Base-by-base conservation (phyloP, 2,888 invertebrate species). In the Euspilapteryx auroguttella region DNA sequence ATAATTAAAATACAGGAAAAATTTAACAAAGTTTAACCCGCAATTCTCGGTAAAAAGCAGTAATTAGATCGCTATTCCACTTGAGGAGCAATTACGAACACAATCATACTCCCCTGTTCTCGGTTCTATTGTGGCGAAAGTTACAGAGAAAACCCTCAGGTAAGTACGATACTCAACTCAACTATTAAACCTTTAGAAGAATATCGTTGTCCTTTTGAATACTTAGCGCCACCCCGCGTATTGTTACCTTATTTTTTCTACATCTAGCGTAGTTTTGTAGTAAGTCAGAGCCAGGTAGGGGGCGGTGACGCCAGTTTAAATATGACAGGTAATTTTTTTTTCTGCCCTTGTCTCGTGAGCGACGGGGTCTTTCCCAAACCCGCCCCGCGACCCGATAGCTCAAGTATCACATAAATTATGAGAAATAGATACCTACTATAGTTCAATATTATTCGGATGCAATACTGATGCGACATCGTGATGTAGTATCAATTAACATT, bases 171-270 rank as follows among this genome's bases (percentile, higher is more conserved):
- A n/a, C n/a, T 17, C 17, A 6, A 17, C 5, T 6, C 17, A 17
- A 6, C 17, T 8, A 17, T 17, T 6, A 6, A 5, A 17, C 8
- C 17, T 17, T 17, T 6, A 17, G 23, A 23, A 5, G 11, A 10
- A 11, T 23, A n/a, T 5, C n/a, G 10, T 5, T n/a, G 23, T 31
- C 37, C 41, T 47, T 58, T 55, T 50, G 43, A 55, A 46, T 50
- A 41, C 34, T 62, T 57, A 71, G 71, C 71, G 71, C 71, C 71
- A 69, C 59, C 50, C 49, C 45, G 40, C 30, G 20, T 9, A 37
- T 49, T 56, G 55, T 56, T 55, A 48, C 47, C 37, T 12, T 29
- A 13, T 35, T 52, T 55, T 65, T 59, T 55, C 56, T 36, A 37
- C 22, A 22, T 6, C 28, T 29, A 44, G 44, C 64, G 58, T 68